A percentile compares a stretch with the other conserved stretches of the same genome.
phyloP scores from a whole-genome alignment of 2,797 vertebrate species.

The Helicolenus hilgendorfi region DNA sequence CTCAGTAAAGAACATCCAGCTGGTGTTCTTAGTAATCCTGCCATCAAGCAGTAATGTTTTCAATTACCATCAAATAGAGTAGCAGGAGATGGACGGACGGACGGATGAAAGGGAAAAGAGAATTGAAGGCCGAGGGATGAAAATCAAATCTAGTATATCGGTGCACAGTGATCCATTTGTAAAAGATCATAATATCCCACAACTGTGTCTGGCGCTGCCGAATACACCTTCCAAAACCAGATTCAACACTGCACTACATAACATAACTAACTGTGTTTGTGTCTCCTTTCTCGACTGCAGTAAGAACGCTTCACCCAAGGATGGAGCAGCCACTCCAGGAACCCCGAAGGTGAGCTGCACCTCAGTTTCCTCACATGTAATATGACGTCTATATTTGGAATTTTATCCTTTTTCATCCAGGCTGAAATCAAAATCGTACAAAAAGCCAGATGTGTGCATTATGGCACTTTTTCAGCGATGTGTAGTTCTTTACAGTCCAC shows the following conservation, averaged over 20 bases:
- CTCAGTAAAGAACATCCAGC: neutral
- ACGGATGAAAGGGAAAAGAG: neutral
- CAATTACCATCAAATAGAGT: neutral
- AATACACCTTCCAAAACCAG: neutral
- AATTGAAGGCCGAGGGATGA: neutral
- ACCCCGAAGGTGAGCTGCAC: slow-evolving; percentile 96
- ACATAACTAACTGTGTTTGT: neutral
- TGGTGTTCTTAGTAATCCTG: neutral
- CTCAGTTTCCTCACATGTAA: neutral
- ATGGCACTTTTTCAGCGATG: neutral
- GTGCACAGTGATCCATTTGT: neutral
- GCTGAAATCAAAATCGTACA: neutral
- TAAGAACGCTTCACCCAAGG: slow-evolving; percentile 96
- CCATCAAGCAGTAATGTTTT: neutral
- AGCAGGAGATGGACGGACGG: neutral
- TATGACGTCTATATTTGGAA: neutral
- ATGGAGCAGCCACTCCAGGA: slow-evolving; percentile 93
- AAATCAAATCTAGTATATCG: neutral
- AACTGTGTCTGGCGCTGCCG: neutral
- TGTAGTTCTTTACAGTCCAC: neutral
- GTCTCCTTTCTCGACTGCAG: slow-evolving; percentile 86
- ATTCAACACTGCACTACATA: neutral
- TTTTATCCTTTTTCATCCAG: neutral
- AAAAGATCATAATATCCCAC: neutral
- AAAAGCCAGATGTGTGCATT: neutral